Evolutionary conservation across 2,113 vertebrate species (phyloP).

Genomic region (Tachysurus vachellii): DNA sequence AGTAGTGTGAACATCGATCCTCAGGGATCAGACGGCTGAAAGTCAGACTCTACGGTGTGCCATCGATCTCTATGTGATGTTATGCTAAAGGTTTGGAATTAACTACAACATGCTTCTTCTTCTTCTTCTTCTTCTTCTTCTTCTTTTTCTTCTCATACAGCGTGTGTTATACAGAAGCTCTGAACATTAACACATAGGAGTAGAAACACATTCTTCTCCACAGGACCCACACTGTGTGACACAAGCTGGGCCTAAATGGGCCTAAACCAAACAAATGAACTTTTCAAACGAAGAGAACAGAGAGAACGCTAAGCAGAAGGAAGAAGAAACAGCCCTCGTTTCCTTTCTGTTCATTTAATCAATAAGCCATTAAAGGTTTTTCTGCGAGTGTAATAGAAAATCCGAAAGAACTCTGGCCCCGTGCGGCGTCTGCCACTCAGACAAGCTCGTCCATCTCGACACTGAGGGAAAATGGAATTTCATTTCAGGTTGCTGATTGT

Average conservation of each 20-base stretch:
- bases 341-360: constrained; percentile 48
- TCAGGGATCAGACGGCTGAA: constrained; percentile 1
- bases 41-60: background rate
- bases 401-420: background rate
- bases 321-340: constrained; percentile 15
- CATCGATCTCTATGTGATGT: background rate
- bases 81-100: background rate
- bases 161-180: background rate
- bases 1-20: background rate
- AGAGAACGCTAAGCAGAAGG: background rate
- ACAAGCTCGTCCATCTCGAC: background rate
- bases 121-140: background rate
- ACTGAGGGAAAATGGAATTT: background rate
- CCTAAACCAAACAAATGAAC: constrained; percentile 41
- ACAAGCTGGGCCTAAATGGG: constrained; percentile 34
- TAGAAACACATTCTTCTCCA: background rate
- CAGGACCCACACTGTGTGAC: background rate
- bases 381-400: constrained; percentile 39
- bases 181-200: background rate
- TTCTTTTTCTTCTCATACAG: background rate
- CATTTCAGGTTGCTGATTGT: background rate
- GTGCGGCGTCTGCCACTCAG: background rate
- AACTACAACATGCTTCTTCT: background rate
- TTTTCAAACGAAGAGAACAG: constrained; percentile 42
- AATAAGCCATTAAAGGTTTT: constrained; percentile 59